These are phyloP conservation scores for Drosophila bifasciata DNA, from an alignment of 1,140 invertebrate genomes.

Conservation along the genomic window DNA sequence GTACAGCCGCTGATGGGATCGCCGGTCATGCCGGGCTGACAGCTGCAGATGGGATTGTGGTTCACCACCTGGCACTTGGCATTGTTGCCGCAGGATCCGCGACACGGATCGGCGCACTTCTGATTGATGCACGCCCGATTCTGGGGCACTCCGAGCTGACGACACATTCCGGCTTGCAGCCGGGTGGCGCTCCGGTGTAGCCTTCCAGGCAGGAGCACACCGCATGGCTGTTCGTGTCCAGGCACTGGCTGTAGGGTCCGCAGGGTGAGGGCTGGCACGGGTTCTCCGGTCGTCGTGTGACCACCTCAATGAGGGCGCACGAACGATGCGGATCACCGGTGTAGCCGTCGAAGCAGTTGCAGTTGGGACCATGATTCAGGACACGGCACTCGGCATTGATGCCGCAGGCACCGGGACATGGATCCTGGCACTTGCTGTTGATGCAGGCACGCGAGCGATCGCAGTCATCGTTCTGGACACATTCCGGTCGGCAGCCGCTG, in stretches of 20 bases:
- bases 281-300: conserved; percentile 80
- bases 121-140: conserved; percentile 92
- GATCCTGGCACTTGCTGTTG: conserved; percentile 89
- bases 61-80: conserved; percentile 93
- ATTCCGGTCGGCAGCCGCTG: conserved; percentile 89
- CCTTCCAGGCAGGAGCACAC: conserved; percentile 92
- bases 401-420: conserved; percentile 89
- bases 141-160: conserved; percentile 92
- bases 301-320: conserved; percentile 68
- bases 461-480: conserved; percentile 89
- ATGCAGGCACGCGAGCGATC: conserved; percentile 88
- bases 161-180: conserved; percentile 92
- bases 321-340: conserved; percentile 88
- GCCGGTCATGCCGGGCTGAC: conserved; percentile 89
- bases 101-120: conserved; percentile 92
- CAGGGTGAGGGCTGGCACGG: conserved; percentile 92
- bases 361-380: conserved; percentile 90
- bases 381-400: conserved; percentile 88
- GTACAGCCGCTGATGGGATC: conserved; percentile 90
- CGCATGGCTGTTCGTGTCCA: conserved; percentile 88
- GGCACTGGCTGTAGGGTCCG: conserved; percentile 90
- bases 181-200: conserved; percentile 91
- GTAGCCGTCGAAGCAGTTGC: conserved; percentile 89
- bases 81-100: conserved; percentile 92
- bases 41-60: conserved; percentile 93